These are phyloP conservation scores for Piezodorus guildinii DNA, from an alignment of 1,140 invertebrate genomes.

Conservation along the genomic window DNA sequence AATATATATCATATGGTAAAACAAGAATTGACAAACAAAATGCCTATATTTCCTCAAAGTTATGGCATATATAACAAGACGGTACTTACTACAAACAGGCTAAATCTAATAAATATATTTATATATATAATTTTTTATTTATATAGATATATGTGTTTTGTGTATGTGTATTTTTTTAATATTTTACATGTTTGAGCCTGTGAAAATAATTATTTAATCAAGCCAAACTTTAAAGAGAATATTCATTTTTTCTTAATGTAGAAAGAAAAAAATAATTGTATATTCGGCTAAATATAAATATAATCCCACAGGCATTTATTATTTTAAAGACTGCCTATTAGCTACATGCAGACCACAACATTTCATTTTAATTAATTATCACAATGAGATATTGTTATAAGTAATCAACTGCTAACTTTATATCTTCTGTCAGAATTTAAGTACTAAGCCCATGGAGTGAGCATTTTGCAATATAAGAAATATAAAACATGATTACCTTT, in stretches of 20 bases:
- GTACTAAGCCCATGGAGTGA: not conserved
- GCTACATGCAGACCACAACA: slow-evolving; percentile 5
- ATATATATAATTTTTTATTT: slow-evolving; percentile 20
- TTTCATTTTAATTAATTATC: slow-evolving; percentile 11
- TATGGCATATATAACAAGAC: slow-evolving; percentile 16
- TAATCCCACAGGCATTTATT: slow-evolving; percentile 10
- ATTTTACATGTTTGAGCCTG: slow-evolving; percentile 17
- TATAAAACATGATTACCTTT: too few relatives aligned
- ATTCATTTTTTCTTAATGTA: not conserved
- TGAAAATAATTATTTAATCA: slow-evolving; percentile 18
- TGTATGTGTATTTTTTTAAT: slow-evolving; percentile 8
- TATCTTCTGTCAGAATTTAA: not conserved
- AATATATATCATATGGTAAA: slow-evolving; percentile 16
- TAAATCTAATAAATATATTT: slow-evolving; percentile 23
- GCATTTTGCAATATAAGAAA: too few relatives aligned
- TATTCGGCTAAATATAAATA: not conserved
- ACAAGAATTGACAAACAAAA: slow-evolving; percentile 24
- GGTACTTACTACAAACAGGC: slow-evolving; percentile 18
- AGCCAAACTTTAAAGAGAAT: not conserved
- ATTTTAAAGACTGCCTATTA: not conserved
- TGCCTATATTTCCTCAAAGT: slow-evolving; percentile 3
- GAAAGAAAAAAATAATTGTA: slow-evolving; percentile 6
- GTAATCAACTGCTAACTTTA: not conserved
- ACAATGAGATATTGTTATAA: slow-evolving; percentile 13
- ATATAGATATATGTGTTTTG: slow-evolving; percentile 12